Conservation (phyloP, 1,140 invertebrate genomes). For the Agraylea sexmaculata region DNA sequence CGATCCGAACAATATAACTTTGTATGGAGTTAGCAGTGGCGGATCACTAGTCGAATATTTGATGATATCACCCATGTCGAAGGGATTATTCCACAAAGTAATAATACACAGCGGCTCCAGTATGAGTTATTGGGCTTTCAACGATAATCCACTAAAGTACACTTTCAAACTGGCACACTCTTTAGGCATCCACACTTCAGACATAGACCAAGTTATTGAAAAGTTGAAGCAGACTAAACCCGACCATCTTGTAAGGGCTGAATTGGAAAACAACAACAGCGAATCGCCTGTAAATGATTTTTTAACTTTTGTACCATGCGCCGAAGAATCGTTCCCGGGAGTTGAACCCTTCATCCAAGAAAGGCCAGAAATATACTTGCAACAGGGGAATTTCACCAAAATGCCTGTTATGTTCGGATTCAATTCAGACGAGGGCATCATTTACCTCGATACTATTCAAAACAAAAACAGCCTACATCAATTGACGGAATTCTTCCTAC, state of each 20-base stretch:
- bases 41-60: constrained; percentile 32
- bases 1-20: constrained; percentile 32
- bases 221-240: constrained; percentile 26
- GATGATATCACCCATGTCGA: constrained; percentile 29
- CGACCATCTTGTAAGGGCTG: constrained; percentile 26
- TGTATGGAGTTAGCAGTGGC: constrained; percentile 39
- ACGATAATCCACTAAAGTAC: constrained; percentile 30
- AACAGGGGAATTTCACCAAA: constrained; percentile 30
- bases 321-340: constrained; percentile 28
- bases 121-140: constrained; percentile 47
- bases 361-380: constrained; percentile 28
- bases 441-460: constrained; percentile 26
- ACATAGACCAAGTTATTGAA: constrained; percentile 29
- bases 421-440: constrained; percentile 35
- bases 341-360: constrained; percentile 27
- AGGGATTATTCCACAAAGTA: constrained; percentile 30
- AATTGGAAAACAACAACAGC: constrained; percentile 1
- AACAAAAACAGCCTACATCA: constrained; percentile 6
- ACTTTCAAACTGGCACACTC: constrained; percentile 30
- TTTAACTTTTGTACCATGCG: constrained; percentile 30
- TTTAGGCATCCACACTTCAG: constrained; percentile 28
- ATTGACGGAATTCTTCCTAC: constrained; percentile 7
- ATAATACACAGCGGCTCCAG: constrained; percentile 58
- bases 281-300: constrained; percentile 22
- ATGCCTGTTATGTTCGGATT: constrained; percentile 34